phyloP scores from a whole-genome alignment of 2,888 invertebrate genomes.

The Drosophila cracens region DNA sequence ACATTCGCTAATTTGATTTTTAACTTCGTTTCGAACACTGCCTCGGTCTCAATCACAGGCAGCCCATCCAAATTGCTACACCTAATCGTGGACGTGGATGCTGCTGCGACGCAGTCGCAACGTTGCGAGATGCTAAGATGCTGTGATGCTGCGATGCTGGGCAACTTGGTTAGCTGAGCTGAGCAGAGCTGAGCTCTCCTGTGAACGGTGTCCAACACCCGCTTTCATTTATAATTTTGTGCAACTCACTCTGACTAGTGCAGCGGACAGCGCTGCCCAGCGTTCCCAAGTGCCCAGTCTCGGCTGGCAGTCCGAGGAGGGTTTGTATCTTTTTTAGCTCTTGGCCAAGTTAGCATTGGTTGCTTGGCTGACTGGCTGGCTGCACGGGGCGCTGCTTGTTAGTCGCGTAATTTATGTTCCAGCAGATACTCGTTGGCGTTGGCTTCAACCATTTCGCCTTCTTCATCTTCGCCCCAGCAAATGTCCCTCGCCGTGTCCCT shows the following conservation, averaged over 20 bases:
- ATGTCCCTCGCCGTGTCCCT: constrained; percentile 31
- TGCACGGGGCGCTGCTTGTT: constrained; percentile 82
- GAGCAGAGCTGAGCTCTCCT: constrained; percentile 34
- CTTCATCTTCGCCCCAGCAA: constrained; percentile 1
- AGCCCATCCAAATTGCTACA: constrained; percentile 78
- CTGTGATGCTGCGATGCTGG: neutral
- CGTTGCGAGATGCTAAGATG: constrained; percentile 8
- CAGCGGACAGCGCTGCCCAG: constrained; percentile 16
- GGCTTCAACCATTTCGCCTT: constrained; percentile 51
- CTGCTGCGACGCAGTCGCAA: constrained; percentile 29
- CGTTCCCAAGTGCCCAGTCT: constrained; percentile 64
- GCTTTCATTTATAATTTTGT: constrained; percentile 81
- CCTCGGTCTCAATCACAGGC: constrained; percentile 80
- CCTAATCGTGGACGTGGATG: constrained; percentile 72
- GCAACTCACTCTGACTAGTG: constrained; percentile 70
- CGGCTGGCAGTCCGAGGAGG: constrained; percentile 22
- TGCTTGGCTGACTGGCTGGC: constrained; percentile 30
- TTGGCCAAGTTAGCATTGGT: constrained; percentile 59
- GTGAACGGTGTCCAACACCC: constrained; percentile 70
- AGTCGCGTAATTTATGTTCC: constrained; percentile 84
- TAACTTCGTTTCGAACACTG: constrained; percentile 82
- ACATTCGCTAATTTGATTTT: constrained; percentile 85
- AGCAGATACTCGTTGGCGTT: constrained; percentile 83
- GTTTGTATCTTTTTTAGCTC: constrained; percentile 71
- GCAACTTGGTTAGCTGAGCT: neutral